These are phyloP conservation scores for Choristoneura fumiferana DNA, from an alignment of 1,140 invertebrate species.

Conservation along the genomic window DNA sequence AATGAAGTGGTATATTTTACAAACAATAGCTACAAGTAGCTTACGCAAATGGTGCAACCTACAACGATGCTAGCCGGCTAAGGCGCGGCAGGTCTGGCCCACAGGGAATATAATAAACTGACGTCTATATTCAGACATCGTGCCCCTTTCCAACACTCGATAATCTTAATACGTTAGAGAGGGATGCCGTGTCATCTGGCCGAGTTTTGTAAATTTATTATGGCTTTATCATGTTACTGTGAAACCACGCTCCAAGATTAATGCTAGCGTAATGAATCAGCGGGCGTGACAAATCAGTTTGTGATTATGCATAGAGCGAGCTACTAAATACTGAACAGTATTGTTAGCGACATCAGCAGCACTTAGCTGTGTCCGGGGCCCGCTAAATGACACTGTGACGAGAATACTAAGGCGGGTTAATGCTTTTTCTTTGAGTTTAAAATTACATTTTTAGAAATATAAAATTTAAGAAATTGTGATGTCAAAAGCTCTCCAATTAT, in stretches of 20 bases:
- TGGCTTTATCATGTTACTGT: conserved; percentile 41
- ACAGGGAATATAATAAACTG: conserved; percentile 9
- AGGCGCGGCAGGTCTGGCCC: background rate
- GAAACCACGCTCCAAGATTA: conserved; percentile 50
- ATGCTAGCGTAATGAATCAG: conserved; percentile 66
- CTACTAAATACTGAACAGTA: conserved; percentile 16
- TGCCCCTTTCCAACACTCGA: conserved; percentile 13
- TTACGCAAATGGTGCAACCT: background rate
- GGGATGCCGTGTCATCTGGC: background rate
- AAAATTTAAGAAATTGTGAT: no score
- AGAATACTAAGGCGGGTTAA: conserved; percentile 1
- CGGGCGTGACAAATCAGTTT: conserved; percentile 63
- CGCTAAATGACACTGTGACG: background rate
- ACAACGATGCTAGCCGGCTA: background rate
- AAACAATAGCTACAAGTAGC: no score
- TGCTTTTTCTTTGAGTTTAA: background rate
- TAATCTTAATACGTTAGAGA: conserved; percentile 13
- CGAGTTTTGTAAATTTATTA: conserved; percentile 15
- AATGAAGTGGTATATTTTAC: no score
- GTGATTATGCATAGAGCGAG: conserved; percentile 47
- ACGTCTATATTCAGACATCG: conserved; percentile 15
- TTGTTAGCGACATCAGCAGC: conserved; percentile 9
- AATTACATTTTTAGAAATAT: no score
- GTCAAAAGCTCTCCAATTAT: no score
- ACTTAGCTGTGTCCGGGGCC: background rate